Evolutionary conservation across 2,888 invertebrate genomes (phyloP).

Genomic region (Cryptophagus acutangulus): DNA sequence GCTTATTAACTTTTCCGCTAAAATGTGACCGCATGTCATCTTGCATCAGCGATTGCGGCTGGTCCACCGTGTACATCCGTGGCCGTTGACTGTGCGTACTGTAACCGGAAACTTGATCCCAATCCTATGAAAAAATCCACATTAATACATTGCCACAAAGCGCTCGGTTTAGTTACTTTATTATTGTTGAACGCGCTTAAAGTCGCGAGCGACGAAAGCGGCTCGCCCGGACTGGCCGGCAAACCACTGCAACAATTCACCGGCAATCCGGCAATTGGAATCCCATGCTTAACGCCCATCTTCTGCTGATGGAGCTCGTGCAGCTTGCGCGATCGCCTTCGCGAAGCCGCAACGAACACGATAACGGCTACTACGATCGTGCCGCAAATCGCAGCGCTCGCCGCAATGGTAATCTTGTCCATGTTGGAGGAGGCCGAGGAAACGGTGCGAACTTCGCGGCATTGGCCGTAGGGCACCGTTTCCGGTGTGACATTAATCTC

Average conservation of each 20-base stretch:
- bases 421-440: slow-evolving; percentile 80
- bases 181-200: slow-evolving; percentile 79
- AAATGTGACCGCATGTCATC: slow-evolving; percentile 73
- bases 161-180: slow-evolving; percentile 53
- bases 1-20: slow-evolving; percentile 60
- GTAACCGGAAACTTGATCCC: slow-evolving; percentile 87
- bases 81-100: slow-evolving; percentile 86
- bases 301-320: slow-evolving; percentile 66
- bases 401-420: slow-evolving; percentile 93
- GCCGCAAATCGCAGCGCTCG: slow-evolving; percentile 88
- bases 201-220: slow-evolving; percentile 76
- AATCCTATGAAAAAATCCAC: slow-evolving; percentile 54
- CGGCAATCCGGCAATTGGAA: slow-evolving; percentile 68
- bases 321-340: slow-evolving; percentile 71
- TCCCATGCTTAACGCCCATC: slow-evolving; percentile 54
- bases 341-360: slow-evolving; percentile 82
- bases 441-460: slow-evolving; percentile 83
- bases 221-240: slow-evolving; percentile 73
- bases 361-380: slow-evolving; percentile 87
- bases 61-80: slow-evolving; percentile 73
- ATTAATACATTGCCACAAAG: neutral
- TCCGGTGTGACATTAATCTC: slow-evolving; percentile 84
- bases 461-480: slow-evolving; percentile 79
- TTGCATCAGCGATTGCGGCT: slow-evolving; percentile 51
- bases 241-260: slow-evolving; percentile 73